phyloP scores from a whole-genome alignment of 2,888 invertebrate species.

The Synanthedon myopaeformis region DNA sequence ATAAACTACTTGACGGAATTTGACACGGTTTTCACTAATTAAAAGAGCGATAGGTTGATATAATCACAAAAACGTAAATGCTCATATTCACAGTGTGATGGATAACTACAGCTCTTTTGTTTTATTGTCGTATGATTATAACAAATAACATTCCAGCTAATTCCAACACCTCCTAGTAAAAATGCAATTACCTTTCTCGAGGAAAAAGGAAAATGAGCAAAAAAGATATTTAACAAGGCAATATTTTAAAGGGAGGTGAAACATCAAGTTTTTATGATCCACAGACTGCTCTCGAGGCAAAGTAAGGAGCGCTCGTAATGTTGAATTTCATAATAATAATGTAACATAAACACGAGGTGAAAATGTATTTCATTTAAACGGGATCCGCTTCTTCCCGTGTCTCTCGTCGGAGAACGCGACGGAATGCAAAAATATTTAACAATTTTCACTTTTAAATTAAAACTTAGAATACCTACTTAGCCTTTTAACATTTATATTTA shows the following conservation, averaged over 20 bases:
- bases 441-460: background rate
- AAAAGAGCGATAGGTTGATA: too few species aligned
- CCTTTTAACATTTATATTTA: background rate
- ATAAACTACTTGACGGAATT: too few species aligned
- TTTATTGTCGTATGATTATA: background rate
- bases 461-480: background rate
- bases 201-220: conserved; percentile 10
- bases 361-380: conserved; percentile 12
- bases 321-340: conserved; percentile 27
- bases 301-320: conserved; percentile 22
- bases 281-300: conserved; percentile 15
- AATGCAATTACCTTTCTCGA: conserved; percentile 17
- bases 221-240: conserved; percentile 13
- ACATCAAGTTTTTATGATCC: conserved; percentile 18
- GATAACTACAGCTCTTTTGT: too few species aligned
- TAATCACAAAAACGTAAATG: too few species aligned
- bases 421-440: background rate
- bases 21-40: too few species aligned
- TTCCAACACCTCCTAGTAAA: conserved; percentile 12
- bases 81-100: too few species aligned
- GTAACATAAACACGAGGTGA: conserved; percentile 25
- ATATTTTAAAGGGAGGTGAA: conserved; percentile 9
- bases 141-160: conserved; percentile 6
- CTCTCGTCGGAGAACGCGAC: background rate
- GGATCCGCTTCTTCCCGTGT: background rate